These are phyloP conservation scores for Pygoscelis adeliae DNA, from an alignment of 2,113 vertebrate species.

Conservation along the genomic window DNA sequence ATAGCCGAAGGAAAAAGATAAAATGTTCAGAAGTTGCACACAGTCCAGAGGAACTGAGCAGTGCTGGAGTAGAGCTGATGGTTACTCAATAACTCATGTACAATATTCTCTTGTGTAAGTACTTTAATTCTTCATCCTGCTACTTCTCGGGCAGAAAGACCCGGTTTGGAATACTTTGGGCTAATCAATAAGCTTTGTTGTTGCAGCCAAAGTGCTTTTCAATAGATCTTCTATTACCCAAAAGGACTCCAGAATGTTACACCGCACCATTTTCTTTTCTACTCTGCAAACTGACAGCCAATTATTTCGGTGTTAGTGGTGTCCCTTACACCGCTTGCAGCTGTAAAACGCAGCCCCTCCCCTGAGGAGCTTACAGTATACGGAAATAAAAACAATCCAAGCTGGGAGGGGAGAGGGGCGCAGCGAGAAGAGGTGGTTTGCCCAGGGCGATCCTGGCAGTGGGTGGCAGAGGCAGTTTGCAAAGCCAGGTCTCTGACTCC, in stretches of 20 bases:
- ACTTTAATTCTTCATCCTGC: constrained; percentile 1
- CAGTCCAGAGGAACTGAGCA: neutral
- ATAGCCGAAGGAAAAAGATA: constrained; percentile 4
- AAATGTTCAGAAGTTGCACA: neutral
- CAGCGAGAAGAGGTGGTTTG: neutral
- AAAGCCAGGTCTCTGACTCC: constrained; percentile 60
- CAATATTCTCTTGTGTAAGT: neutral
- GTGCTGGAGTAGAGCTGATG: neutral
- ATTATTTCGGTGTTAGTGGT: neutral
- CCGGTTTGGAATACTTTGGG: neutral
- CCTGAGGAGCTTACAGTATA: neutral
- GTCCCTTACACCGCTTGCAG: neutral
- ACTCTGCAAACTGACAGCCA: neutral
- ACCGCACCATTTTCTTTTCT: neutral
- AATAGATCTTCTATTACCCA: neutral
- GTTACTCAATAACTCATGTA: constrained; percentile 1
- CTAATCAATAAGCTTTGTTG: constrained; percentile 12
- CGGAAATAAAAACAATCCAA: neutral
- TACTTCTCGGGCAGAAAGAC: neutral
- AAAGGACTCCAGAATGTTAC: neutral
- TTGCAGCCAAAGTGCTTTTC: constrained; percentile 30
- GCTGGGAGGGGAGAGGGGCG: neutral
- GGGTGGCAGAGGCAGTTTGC: neutral
- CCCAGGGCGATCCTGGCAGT: neutral
- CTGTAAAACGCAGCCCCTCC: neutral